Evolutionary conservation across 1,140 invertebrate genomes (phyloP).

Genomic region (Psilanteris sp.): DNA sequence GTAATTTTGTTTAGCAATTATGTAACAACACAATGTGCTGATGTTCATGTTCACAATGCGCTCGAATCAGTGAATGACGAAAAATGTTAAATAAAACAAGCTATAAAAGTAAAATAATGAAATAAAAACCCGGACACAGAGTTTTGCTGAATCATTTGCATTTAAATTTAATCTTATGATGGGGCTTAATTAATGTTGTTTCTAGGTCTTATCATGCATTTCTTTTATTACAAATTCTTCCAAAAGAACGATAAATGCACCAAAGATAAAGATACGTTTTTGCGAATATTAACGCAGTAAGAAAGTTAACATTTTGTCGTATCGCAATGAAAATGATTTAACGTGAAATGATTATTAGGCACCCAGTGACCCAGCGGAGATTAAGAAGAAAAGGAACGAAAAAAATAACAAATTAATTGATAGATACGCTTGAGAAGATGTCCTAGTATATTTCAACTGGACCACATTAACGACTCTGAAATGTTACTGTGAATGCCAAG

Average conservation of each 20-base stretch:
- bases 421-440: too few relatives aligned
- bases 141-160: not conserved
- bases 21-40: too few relatives aligned
- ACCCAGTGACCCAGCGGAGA: not conserved
- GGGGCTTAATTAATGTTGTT: not conserved
- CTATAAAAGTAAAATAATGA: too few relatives aligned
- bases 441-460: too few relatives aligned
- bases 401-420: conserved; percentile 10
- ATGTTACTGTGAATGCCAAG: conserved; percentile 32
- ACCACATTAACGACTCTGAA: too few relatives aligned
- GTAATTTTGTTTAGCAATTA: too few relatives aligned
- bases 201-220: not conserved
- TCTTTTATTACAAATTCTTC: not conserved
- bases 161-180: not conserved
- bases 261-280: not conserved
- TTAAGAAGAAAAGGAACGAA: too few relatives aligned
- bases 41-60: too few relatives aligned
- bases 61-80: conserved; percentile 1
- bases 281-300: not conserved
- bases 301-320: too few relatives aligned
- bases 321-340: not conserved
- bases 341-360: not conserved
- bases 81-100: not conserved
- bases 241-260: not conserved
- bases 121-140: not conserved